Conservation (phyloP, 2,113 vertebrate species). For the Peromyscus californicus region DNA sequence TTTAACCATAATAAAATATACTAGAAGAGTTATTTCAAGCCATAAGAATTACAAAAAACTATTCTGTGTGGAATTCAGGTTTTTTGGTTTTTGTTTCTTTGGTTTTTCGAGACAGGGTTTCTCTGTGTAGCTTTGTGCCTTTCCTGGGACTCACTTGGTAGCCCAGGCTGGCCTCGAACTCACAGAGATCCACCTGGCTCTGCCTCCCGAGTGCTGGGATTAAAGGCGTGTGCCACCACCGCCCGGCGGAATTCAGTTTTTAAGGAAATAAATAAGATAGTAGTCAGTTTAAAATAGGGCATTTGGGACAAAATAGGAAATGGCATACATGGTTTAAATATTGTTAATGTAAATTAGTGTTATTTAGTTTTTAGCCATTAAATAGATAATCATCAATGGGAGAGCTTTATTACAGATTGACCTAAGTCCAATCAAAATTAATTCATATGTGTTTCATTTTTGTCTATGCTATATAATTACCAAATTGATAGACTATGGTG, state of each 20-base stretch:
- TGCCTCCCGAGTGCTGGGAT: no score
- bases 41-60: constrained; percentile 49
- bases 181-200: no score
- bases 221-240: no score
- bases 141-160: no score
- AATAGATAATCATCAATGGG: background rate
- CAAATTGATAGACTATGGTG: background rate
- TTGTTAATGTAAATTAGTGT: background rate
- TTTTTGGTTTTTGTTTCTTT: no score
- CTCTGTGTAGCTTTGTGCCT: no score
- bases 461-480: background rate
- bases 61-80: constrained; percentile 34
- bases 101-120: no score
- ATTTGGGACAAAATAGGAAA: constrained; percentile 39
- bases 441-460: background rate
- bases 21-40: constrained; percentile 41
- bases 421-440: constrained; percentile 49
- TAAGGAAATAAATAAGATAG: constrained; percentile 21
- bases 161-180: no score
- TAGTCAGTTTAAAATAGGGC: constrained; percentile 31
- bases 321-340: background rate
- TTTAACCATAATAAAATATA: constrained; percentile 39
- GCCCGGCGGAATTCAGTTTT: constrained; percentile 18
- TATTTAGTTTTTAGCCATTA: constrained; percentile 26
- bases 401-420: constrained; percentile 1